Base-by-base conservation (phyloP, 2,888 invertebrate species). In the Dyspetes luteomarginatus region DNA sequence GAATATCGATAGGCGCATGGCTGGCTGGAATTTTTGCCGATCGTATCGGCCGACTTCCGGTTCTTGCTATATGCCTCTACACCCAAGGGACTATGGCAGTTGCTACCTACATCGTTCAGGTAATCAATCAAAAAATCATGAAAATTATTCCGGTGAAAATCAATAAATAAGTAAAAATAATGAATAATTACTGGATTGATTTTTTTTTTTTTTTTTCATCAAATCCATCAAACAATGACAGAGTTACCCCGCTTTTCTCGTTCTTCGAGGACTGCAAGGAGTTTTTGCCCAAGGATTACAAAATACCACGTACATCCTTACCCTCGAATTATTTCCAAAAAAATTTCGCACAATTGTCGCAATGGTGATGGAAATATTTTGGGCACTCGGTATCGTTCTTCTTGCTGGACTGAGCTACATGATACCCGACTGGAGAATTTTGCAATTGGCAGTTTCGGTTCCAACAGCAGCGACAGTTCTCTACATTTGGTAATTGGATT, bases 211-310 rank as follows among this genome's bases (percentile, higher is more conserved):
- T 24, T 36, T 45, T 45, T n/a, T 45, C 2, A 62, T 22, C 0
- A 5, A 56, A 41, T 24, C 19, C 12, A 48, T 28, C 30, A n/a
- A 24, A 55, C 17, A 15, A 26, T 30, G 87, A 3, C 79, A 89
- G 85, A 89, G 88, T 68, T 90, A 92, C 69, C 84, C 90, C 7
- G 82, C 90, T 12, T 93, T 93, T 81, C 85, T 92, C 48, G 86
- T 88, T 1, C 87, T 93, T 19, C 91, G 93, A 1, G 88, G 90
- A 45, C 81, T 92, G 4, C 93, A 93, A 83, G 93, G 93, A 45
- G 89, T 93, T 52, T 93, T 93, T 71, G 89, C 92, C 5, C 93
- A 93, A 83, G 92, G 93, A n/a, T 84, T 94, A 55, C 93, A 94
- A 82, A 93, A 92, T 45, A 92, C 93, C 4, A 92, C 93, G 0